A percentile compares a stretch with the other conserved stretches of the same genome.
Conservation (phyloP, 1,140 invertebrate genomes). For the Drosophila ananassae region DNA sequence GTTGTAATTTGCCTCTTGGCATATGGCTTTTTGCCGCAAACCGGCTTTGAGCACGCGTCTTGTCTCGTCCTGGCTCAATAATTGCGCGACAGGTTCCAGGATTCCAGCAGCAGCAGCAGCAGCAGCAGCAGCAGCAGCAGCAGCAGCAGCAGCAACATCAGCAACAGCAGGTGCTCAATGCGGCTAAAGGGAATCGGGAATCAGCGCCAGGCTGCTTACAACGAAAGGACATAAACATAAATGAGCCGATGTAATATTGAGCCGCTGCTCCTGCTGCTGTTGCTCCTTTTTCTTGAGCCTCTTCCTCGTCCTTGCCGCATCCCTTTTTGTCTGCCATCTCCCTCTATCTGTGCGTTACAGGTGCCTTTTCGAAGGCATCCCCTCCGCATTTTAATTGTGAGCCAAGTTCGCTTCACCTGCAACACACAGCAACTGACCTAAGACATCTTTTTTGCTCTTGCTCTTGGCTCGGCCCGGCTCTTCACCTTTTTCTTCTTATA, state of each 20-base stretch:
- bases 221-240: conserved; percentile 83
- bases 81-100: conserved; percentile 78
- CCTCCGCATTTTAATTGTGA: conserved; percentile 73
- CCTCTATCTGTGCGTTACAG: conserved; percentile 58
- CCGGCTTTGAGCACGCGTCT: conserved; percentile 79
- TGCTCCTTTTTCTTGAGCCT: conserved; percentile 24
- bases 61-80: conserved; percentile 72
- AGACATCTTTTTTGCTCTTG: conserved; percentile 79
- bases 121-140: conserved; percentile 55
- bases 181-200: conserved; percentile 63
- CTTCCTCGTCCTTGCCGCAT: conserved; percentile 9
- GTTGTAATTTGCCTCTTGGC: conserved; percentile 74
- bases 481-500: conserved; percentile 56
- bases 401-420: conserved; percentile 68
- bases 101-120: conserved; percentile 47
- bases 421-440: conserved; percentile 70
- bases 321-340: conserved; percentile 34
- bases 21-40: conserved; percentile 73
- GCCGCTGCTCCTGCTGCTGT: conserved; percentile 18
- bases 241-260: conserved; percentile 79
- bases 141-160: conserved; percentile 56
- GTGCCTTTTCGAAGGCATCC: conserved; percentile 54
- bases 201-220: conserved; percentile 74
- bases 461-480: conserved; percentile 53
- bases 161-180: conserved; percentile 74